Conservation (phyloP, 2,888 invertebrate genomes). For the Dolomedes plantarius region DNA sequence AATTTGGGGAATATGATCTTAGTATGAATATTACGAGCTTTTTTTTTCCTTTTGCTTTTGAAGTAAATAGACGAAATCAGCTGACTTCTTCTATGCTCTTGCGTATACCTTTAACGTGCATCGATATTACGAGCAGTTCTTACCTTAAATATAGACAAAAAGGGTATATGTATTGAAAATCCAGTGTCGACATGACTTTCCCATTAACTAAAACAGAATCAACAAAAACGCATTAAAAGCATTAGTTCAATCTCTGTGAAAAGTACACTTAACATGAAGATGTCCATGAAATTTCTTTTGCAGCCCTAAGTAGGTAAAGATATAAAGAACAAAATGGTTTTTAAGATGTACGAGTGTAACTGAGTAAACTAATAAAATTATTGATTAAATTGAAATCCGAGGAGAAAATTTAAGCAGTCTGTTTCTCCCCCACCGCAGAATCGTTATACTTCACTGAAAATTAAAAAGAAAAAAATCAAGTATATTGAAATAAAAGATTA, state of each 20-base stretch:
- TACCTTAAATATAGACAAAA: neutral
- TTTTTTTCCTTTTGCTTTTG: too few species aligned
- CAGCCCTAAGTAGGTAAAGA: slow-evolving; percentile 1
- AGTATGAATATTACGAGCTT: too few species aligned
- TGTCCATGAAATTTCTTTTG: slow-evolving; percentile 44
- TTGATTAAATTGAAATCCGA: too few species aligned
- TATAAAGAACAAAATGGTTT: neutral
- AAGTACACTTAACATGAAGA: slow-evolving; percentile 59
- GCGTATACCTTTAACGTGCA: neutral
- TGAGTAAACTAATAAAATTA: too few species aligned
- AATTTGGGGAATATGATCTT: too few species aligned
- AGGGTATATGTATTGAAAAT: slow-evolving; percentile 38
- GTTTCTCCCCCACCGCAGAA: too few species aligned
- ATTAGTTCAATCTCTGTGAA: slow-evolving; percentile 65
- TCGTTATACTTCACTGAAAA: too few species aligned
- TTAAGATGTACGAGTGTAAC: neutral
- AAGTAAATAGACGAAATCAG: too few species aligned
- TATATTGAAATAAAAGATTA: too few species aligned
- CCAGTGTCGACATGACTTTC: slow-evolving; percentile 63
- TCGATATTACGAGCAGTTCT: neutral
- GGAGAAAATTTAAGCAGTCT: too few species aligned
- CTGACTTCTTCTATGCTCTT: too few species aligned
- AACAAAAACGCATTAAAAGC: slow-evolving; percentile 70
- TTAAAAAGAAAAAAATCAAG: too few species aligned
- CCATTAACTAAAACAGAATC: slow-evolving; percentile 70